phyloP scores from a whole-genome alignment of 2,797 vertebrate genomes.

The Dallia pectoralis region DNA sequence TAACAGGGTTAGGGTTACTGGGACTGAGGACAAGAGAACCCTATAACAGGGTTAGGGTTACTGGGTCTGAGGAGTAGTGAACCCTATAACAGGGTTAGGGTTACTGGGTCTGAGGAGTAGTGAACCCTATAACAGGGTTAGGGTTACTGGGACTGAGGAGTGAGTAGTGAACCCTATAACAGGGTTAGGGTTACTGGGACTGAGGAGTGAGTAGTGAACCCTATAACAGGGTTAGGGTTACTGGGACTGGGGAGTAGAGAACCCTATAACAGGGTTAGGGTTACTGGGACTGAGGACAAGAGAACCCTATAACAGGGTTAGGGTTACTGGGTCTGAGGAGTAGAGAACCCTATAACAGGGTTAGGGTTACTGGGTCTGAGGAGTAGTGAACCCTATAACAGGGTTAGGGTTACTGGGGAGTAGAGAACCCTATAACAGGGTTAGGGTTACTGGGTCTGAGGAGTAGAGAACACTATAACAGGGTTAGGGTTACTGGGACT shows the following conservation, averaged over 20 bases:
- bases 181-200: slow-evolving; percentile 2
- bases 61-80: not conserved
- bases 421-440: slow-evolving; percentile 45
- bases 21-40: not conserved
- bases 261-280: slow-evolving; percentile 35
- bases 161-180: too few species aligned
- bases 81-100: slow-evolving; percentile 35
- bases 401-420: not conserved
- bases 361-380: not conserved
- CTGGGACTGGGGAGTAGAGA: not conserved
- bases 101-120: not conserved
- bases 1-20: slow-evolving; percentile 21
- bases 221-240: slow-evolving; percentile 32
- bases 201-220: too few species aligned
- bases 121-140: too few species aligned
- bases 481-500: not conserved
- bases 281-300: not conserved
- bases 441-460: not conserved
- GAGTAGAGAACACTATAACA: slow-evolving; percentile 35
- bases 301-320: slow-evolving; percentile 39
- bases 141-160: too few species aligned
- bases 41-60: slow-evolving; percentile 32
- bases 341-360: slow-evolving; percentile 39
- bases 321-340: not conserved
- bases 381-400: slow-evolving; percentile 34